Evolutionary conservation across 2,113 vertebrate species (phyloP).

Genomic region (Cariama cristata): DNA sequence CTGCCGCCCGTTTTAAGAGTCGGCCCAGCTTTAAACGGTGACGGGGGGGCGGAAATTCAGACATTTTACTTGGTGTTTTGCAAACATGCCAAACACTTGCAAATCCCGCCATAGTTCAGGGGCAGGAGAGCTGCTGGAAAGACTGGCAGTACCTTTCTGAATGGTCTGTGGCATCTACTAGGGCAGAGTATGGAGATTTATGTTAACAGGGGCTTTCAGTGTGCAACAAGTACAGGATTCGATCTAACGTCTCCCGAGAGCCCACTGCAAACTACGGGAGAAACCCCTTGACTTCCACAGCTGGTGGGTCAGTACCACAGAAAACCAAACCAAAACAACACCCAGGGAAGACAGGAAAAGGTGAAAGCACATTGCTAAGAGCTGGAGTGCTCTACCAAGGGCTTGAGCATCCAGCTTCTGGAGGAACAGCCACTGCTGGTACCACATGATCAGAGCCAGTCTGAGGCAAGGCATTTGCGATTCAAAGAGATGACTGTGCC

Average conservation of each 20-base stretch:
- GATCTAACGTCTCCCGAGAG: neutral
- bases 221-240: fast-evolving
- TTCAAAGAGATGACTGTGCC: neutral
- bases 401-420: neutral
- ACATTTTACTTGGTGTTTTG: neutral
- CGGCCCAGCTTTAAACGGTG: too few species aligned
- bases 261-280: neutral
- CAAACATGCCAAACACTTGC: neutral
- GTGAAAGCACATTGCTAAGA: neutral
- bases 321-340: neutral
- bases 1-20: too few species aligned
- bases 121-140: neutral
- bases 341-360: neutral
- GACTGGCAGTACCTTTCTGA: neutral
- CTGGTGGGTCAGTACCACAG: neutral
- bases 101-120: neutral
- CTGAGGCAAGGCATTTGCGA: neutral
- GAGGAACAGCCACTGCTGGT: neutral
- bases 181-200: neutral
- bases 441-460: neutral
- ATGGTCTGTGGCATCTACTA: neutral
- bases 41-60: neutral
- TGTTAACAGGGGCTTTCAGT: neutral
- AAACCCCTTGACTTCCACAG: neutral
- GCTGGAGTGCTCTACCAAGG: neutral